phyloP scores from a whole-genome alignment of 2,888 invertebrate genomes.

The Lycophotia porphyrea region DNA sequence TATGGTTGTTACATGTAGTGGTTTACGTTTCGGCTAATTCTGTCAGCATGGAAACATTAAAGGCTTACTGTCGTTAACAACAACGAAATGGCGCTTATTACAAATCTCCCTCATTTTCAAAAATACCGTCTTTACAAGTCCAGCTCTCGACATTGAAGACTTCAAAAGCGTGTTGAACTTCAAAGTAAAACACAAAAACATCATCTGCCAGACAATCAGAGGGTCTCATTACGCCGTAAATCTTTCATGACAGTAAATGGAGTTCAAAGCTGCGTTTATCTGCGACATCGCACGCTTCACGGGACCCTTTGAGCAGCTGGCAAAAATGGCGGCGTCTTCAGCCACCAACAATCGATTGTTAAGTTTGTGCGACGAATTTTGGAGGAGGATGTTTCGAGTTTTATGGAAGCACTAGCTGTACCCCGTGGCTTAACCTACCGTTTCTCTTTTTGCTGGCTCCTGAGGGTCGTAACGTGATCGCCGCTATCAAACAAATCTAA shows the following conservation, averaged over 20 bases:
- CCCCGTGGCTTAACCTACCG: background rate
- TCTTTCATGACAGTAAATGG: slow-evolving; percentile 43
- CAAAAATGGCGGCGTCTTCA: slow-evolving; percentile 42
- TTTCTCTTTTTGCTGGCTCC: background rate
- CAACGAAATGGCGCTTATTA: background rate
- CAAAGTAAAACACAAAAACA: slow-evolving; percentile 51
- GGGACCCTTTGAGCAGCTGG: slow-evolving; percentile 42
- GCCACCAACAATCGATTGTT: slow-evolving; percentile 45
- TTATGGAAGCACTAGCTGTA: background rate
- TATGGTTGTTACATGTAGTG: no score
- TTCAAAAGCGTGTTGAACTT: slow-evolving; percentile 31
- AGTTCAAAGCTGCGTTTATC: slow-evolving; percentile 63
- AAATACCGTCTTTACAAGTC: background rate
- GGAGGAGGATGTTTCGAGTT: slow-evolving; percentile 5
- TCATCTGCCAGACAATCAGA: slow-evolving; percentile 42
- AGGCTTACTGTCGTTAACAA: background rate
- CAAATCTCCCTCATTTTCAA: background rate
- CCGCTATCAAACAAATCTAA: background rate
- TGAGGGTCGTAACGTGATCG: background rate
- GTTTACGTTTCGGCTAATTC: background rate
- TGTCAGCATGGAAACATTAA: background rate
- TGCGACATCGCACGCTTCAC: slow-evolving; percentile 51
- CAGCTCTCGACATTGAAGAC: slow-evolving; percentile 28
- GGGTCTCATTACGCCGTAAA: slow-evolving; percentile 43
- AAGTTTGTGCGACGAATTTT: slow-evolving; percentile 18